A percentile compares a stretch with the other conserved stretches of the same genome.
phyloP scores from a whole-genome alignment of 2,888 invertebrate genomes.

The Apoda limacodes region DNA sequence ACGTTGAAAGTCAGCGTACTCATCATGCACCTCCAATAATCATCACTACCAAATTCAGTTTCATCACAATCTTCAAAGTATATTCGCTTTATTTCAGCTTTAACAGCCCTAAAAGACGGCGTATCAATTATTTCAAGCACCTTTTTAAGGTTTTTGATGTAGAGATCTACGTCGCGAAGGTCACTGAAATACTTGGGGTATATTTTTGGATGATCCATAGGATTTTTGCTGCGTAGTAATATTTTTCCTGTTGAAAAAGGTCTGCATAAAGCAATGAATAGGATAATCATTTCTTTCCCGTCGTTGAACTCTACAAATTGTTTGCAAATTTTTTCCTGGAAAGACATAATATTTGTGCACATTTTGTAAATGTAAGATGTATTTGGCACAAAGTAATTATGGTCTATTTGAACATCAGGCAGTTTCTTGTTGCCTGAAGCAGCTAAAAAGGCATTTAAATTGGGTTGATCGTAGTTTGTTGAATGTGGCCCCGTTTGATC shows the following conservation, averaged over 20 bases:
- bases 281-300: constrained; percentile 45
- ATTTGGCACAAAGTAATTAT: constrained; percentile 51
- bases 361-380: constrained; percentile 40
- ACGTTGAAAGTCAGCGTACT: constrained; percentile 50
- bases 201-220: constrained; percentile 45
- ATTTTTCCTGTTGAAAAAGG: constrained; percentile 49
- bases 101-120: constrained; percentile 33
- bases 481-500: constrained; percentile 48
- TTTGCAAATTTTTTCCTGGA: constrained; percentile 41
- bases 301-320: constrained; percentile 43
- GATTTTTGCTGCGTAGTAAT: constrained; percentile 32
- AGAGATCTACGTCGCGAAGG: constrained; percentile 39
- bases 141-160: constrained; percentile 38
- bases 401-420: constrained; percentile 57
- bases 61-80: constrained; percentile 40
- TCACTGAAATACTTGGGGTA: constrained; percentile 51
- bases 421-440: constrained; percentile 34
- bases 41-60: constrained; percentile 35
- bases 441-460: constrained; percentile 52
- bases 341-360: constrained; percentile 40
- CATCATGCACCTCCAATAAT: constrained; percentile 58
- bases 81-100: constrained; percentile 44
- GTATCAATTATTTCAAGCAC: constrained; percentile 42
- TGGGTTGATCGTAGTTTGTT: constrained; percentile 54
- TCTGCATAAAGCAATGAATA: constrained; percentile 47